Evolutionary conservation across 2,113 vertebrate genomes (phyloP).

Genomic region (Illadopsis cleaveri): DNA sequence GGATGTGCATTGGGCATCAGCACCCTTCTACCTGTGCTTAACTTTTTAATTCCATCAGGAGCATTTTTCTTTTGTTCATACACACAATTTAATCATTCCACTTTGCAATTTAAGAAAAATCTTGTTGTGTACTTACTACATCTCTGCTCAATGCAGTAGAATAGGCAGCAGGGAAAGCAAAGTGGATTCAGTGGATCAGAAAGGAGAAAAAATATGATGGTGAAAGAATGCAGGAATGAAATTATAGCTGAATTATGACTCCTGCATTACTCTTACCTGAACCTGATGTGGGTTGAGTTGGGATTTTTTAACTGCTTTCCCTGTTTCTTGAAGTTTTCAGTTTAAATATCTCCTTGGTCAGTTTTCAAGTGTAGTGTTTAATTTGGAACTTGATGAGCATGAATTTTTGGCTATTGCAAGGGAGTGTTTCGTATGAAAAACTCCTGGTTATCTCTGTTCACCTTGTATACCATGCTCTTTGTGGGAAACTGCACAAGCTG

Average conservation of each 20-base stretch:
- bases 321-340: neutral
- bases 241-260: neutral
- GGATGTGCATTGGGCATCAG: neutral
- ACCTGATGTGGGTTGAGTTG: neutral
- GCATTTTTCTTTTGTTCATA: neutral
- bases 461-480: neutral
- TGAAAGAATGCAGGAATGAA: neutral
- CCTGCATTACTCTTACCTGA: neutral
- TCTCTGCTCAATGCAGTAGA: neutral
- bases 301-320: neutral
- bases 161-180: neutral
- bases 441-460: neutral
- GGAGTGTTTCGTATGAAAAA: neutral
- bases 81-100: neutral
- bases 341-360: neutral
- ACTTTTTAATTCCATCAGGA: neutral
- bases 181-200: neutral
- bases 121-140: neutral
- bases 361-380: neutral
- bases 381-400: neutral
- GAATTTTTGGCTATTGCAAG: neutral
- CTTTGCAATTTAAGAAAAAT: neutral
- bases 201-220: neutral
- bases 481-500: neutral
- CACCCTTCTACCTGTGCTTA: neutral